Percentiles rank a stretch among this genome's conserved stretches.
Evolutionary conservation across 2,113 vertebrate genomes (phyloP).

Genomic region (Lucifuga dentata): DNA sequence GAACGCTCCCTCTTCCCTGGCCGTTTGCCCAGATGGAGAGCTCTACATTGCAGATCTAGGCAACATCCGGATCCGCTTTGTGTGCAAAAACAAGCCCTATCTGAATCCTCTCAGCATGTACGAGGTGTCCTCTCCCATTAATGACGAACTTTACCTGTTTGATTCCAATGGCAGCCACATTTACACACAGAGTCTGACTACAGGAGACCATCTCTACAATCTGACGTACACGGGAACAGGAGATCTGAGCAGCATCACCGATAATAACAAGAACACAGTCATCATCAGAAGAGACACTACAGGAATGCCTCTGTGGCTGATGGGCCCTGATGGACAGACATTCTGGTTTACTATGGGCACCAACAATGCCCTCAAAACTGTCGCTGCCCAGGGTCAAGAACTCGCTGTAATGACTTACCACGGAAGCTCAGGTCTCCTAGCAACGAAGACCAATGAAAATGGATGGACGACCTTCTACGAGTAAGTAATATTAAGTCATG

Average conservation of each 20-base stretch:
- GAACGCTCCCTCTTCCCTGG: conserved; percentile 91
- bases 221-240: conserved; percentile 93
- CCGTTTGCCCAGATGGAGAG: conserved; percentile 93
- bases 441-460: conserved; percentile 96
- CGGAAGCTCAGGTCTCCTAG: conserved; percentile 93
- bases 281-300: conserved; percentile 91
- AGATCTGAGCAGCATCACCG: conserved; percentile 90
- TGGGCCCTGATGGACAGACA: conserved; percentile 93
- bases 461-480: conserved; percentile 99
- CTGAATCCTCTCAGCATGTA: conserved; percentile 95
- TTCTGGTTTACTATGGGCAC: conserved; percentile 98
- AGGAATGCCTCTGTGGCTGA: conserved; percentile 94
- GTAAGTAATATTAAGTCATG: conserved; percentile 84
- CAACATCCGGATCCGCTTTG: conserved; percentile 94
- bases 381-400: conserved; percentile 94
- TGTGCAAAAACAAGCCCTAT: conserved; percentile 94
- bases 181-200: conserved; percentile 95
- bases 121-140: conserved; percentile 94
- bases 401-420: conserved; percentile 97
- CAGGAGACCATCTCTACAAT: conserved; percentile 96
- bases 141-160: conserved; percentile 97
- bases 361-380: conserved; percentile 92
- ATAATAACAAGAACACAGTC: conserved; percentile 93
- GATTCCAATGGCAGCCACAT: conserved; percentile 95
- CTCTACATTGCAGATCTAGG: conserved; percentile 95